A percentile compares a stretch with the other conserved stretches of the same genome.
These are phyloP conservation scores for Hydrolagus affinis DNA, from an alignment of 2,113 vertebrate genomes.

Conservation along the genomic window DNA sequence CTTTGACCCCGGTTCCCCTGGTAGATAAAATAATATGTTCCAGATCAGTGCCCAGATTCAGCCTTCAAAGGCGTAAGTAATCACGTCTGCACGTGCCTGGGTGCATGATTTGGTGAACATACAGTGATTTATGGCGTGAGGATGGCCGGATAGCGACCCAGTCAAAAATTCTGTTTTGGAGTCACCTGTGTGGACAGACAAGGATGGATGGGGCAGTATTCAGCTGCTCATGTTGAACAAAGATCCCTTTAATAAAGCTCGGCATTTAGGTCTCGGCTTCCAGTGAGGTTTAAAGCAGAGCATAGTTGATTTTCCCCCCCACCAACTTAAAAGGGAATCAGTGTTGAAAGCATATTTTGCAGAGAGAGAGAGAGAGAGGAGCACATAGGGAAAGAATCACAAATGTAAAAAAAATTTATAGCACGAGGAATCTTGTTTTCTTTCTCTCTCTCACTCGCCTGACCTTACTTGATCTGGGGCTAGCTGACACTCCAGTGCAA, in stretches of 20 bases:
- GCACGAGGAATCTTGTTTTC: too few species aligned
- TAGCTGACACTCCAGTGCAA: background rate
- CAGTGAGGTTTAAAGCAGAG: background rate
- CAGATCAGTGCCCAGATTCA: background rate
- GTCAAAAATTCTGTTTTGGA: background rate
- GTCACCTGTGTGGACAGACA: background rate
- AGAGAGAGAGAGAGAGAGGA: background rate
- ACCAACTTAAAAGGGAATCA: background rate
- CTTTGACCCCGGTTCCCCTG: too few species aligned
- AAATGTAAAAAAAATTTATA: background rate
- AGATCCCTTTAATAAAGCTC: background rate
- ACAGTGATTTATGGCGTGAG: background rate
- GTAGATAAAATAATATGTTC: background rate
- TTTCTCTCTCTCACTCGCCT: too few species aligned
- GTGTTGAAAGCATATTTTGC: background rate
- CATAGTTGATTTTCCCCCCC: background rate
- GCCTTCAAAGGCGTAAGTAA: background rate
- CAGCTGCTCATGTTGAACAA: background rate
- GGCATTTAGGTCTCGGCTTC: background rate
- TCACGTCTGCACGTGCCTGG: background rate
- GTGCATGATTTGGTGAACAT: background rate
- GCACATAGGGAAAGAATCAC: background rate
- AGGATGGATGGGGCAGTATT: background rate
- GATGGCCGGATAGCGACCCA: too few species aligned
- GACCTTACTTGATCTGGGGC: too few species aligned